phyloP scores from a whole-genome alignment of 35 echinoderm and acorn worm genomes.

The Heliocidaris erythrogramma region DNA sequence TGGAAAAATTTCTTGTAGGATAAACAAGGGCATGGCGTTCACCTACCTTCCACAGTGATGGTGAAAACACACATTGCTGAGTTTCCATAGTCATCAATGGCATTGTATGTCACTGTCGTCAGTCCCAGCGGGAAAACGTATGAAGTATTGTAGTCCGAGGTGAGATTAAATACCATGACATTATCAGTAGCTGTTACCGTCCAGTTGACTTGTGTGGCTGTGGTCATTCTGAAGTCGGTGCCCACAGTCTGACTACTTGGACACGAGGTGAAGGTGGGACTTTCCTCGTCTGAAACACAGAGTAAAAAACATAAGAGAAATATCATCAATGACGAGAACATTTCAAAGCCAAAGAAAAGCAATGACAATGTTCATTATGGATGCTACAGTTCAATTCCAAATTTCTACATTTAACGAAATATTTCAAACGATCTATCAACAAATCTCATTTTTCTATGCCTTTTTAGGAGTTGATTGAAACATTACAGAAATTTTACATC shows the following conservation, averaged over 20 bases:
- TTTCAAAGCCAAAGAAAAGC: neutral
- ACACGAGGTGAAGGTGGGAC: neutral
- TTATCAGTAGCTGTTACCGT: slow-evolving; percentile 37
- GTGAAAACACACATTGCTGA: slow-evolving; percentile 23
- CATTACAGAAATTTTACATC: too few relatives aligned
- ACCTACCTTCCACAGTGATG: slow-evolving; percentile 32
- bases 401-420: too few relatives aligned
- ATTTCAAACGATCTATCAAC: too few relatives aligned
- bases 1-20: too few relatives aligned
- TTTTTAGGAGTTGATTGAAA: too few relatives aligned
- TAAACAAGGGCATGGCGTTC: too few relatives aligned
- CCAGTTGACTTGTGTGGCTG: neutral
- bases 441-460: too few relatives aligned
- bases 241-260: neutral
- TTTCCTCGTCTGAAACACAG: neutral
- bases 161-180: neutral
- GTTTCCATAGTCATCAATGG: slow-evolving; percentile 36
- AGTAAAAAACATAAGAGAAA: neutral
- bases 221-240: neutral
- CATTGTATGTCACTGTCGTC: slow-evolving; percentile 42
- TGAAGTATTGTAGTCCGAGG: slow-evolving; percentile 40
- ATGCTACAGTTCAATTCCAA: too few relatives aligned
- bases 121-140: slow-evolving; percentile 33
- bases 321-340: neutral
- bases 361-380: too few relatives aligned